Evolutionary conservation across 2,888 invertebrate species (phyloP).

Genomic region (Microdon myrmicae): DNA sequence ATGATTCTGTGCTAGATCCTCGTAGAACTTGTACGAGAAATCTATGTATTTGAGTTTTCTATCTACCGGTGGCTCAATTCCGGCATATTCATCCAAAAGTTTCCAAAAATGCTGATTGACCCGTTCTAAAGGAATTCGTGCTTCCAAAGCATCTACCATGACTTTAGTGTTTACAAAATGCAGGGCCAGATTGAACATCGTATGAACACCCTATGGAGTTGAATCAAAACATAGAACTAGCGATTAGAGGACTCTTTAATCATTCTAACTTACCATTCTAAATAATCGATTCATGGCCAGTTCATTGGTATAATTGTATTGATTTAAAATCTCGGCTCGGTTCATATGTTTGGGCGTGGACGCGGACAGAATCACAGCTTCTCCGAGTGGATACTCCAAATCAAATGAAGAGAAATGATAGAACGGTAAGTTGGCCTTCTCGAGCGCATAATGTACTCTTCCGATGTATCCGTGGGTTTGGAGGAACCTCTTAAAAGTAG

Average conservation of each 20-base stretch:
- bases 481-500: constrained; percentile 68
- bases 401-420: constrained; percentile 67
- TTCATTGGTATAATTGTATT: constrained; percentile 31
- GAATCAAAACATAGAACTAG: not conserved
- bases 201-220: constrained; percentile 71
- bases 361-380: constrained; percentile 74
- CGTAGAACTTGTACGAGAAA: constrained; percentile 77
- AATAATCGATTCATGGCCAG: constrained; percentile 40
- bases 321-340: constrained; percentile 35
- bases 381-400: constrained; percentile 74
- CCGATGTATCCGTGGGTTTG: constrained; percentile 74
- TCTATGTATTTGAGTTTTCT: constrained; percentile 75
- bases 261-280: constrained; percentile 26
- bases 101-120: constrained; percentile 75
- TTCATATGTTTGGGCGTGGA: constrained; percentile 73
- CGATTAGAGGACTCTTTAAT: not conserved
- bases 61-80: constrained; percentile 72
- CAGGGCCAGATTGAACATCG: constrained; percentile 77
- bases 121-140: constrained; percentile 70
- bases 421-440: constrained; percentile 69
- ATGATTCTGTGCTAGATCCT: constrained; percentile 55
- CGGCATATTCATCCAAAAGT: constrained; percentile 70
- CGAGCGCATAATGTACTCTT: constrained; percentile 72
- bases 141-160: constrained; percentile 76
- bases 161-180: constrained; percentile 77